Conservation (phyloP, 37 sponge, comb jelly and placozoan species). For the Lycopodina hypogea region DNA sequence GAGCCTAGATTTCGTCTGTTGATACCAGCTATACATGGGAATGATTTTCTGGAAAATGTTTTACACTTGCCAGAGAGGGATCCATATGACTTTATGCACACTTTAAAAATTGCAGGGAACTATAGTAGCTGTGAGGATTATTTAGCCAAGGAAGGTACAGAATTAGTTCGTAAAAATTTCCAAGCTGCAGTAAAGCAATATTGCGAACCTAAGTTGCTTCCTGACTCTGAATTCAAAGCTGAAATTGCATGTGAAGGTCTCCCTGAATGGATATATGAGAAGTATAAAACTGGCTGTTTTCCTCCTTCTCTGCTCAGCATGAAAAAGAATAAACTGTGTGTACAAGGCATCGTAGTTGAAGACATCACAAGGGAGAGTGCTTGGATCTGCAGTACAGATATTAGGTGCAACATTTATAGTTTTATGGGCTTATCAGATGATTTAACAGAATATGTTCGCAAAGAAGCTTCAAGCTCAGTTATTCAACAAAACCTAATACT, state of each 20-base stretch:
- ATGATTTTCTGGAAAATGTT: not conserved
- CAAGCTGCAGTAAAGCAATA: not conserved
- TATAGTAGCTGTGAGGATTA: not conserved
- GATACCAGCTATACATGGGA: constrained; percentile 5
- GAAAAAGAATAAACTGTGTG: not conserved
- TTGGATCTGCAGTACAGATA: not conserved
- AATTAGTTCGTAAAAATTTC: not conserved
- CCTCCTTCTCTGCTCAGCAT: not conserved
- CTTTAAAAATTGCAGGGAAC: not conserved
- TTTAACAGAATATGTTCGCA: not conserved
- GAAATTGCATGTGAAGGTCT: not conserved
- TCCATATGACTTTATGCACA: too few species aligned
- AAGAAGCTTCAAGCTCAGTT: not conserved
- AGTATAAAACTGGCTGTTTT: not conserved
- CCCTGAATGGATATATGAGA: not conserved
- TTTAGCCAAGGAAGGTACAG: not conserved
- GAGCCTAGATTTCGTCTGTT: not conserved
- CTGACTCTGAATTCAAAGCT: not conserved
- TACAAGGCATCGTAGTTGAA: not conserved
- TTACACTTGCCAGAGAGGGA: too few species aligned
- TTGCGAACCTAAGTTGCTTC: not conserved
- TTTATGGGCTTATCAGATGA: not conserved
- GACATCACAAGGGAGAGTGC: not conserved
- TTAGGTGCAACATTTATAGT: not conserved
- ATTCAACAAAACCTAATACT: not conserved